These are phyloP conservation scores for Benthosema pterotum DNA, from an alignment of 2,797 vertebrate genomes.

Conservation along the genomic window DNA sequence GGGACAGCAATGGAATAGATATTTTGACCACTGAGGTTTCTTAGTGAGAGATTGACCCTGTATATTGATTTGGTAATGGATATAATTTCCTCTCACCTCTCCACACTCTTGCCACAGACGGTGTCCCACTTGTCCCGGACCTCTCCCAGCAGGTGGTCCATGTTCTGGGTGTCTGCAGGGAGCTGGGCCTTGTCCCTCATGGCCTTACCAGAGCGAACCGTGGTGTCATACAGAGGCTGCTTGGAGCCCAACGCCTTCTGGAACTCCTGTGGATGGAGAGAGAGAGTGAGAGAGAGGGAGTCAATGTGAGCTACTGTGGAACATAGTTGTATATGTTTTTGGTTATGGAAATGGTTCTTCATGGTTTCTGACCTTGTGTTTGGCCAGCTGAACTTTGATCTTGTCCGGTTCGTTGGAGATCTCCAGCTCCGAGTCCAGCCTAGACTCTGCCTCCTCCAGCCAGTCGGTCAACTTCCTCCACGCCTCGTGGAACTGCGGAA, in stretches of 20 bases:
- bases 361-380: slow-evolving; percentile 88
- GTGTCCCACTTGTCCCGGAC: slow-evolving; percentile 99
- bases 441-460: slow-evolving; percentile 96
- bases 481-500: slow-evolving; percentile 92
- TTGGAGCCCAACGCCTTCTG: slow-evolving; percentile 96
- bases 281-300: neutral
- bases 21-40: no score
- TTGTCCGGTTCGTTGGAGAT: slow-evolving; percentile 99
- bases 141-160: slow-evolving; percentile 94
- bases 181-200: slow-evolving; percentile 95
- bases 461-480: slow-evolving; percentile 98
- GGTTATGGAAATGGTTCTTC: no score
- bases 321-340: neutral
- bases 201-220: slow-evolving; percentile 91
- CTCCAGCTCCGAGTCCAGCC: slow-evolving; percentile 95
- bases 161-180: slow-evolving; percentile 88
- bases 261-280: slow-evolving; percentile 85
- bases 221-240: slow-evolving; percentile 97
- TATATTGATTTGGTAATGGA: no score
- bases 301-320: fast-evolving
- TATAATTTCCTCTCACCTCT: slow-evolving; percentile 85
- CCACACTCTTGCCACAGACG: slow-evolving; percentile 97
- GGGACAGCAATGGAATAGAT: no score
- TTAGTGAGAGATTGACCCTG: no score
- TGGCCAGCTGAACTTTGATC: slow-evolving; percentile 95